These are phyloP conservation scores for Ricordea florida DNA, from an alignment of 92 coral and sea anemone genomes.

Conservation along the genomic window DNA sequence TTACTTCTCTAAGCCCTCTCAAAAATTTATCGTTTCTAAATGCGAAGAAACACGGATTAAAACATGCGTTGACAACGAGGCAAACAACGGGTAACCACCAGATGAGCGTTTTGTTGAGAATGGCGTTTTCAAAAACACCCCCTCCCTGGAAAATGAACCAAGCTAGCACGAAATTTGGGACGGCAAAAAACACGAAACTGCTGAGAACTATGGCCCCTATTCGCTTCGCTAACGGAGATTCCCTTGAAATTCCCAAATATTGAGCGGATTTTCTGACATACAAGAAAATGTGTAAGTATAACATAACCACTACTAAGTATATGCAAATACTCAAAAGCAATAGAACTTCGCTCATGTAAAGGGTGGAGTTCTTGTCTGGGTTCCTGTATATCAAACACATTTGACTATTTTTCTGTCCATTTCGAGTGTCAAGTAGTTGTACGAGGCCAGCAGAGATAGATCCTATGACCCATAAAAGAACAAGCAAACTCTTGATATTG, in stretches of 20 bases:
- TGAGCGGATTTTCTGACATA: conserved; percentile 37
- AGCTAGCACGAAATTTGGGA: conserved; percentile 26
- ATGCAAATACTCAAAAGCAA: conserved; percentile 22
- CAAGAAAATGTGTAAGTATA: conserved; percentile 50
- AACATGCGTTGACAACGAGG: conserved; percentile 56
- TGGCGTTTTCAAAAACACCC: not conserved
- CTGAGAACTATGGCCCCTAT: conserved; percentile 51
- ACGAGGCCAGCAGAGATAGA: not conserved
- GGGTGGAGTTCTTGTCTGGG: not conserved
- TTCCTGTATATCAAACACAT: conserved; percentile 15
- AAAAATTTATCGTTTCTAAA: conserved; percentile 58
- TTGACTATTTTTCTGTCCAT: not conserved
- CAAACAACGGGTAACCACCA: conserved; percentile 59
- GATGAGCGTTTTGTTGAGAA: conserved; percentile 1
- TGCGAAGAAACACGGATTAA: conserved; percentile 56
- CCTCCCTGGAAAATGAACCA: conserved; percentile 6
- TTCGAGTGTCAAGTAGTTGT: not conserved
- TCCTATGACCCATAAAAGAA: not conserved
- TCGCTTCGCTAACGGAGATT: conserved; percentile 52
- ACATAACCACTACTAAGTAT: conserved; percentile 15
- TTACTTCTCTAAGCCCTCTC: not conserved
- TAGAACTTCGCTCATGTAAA: conserved; percentile 33
- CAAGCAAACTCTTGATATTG: not conserved
- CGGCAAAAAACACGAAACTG: conserved; percentile 51
- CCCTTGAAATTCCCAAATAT: conserved; percentile 32